Evolutionary conservation across 2,888 invertebrate genomes (phyloP).

Genomic region (Andrena fulva): DNA sequence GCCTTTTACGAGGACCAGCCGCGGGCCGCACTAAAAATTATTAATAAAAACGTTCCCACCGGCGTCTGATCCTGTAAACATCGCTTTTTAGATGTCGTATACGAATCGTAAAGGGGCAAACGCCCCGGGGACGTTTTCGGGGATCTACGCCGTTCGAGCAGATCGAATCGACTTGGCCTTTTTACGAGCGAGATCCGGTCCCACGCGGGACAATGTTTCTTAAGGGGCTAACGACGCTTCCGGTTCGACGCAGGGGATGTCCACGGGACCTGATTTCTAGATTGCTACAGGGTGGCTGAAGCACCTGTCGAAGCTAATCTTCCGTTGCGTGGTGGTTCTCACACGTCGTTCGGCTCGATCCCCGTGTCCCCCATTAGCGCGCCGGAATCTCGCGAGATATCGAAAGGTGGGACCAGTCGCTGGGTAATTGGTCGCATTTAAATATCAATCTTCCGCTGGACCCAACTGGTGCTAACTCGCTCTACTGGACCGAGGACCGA

Average conservation of each 20-base stretch:
- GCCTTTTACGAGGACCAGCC: conserved; percentile 71
- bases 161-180: conserved; percentile 63
- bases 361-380: background rate
- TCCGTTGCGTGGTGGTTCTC: too few relatives aligned
- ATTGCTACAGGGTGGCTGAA: too few relatives aligned
- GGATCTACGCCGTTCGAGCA: conserved; percentile 51
- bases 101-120: conserved; percentile 75
- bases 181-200: conserved; percentile 59
- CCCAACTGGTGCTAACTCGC: conserved; percentile 17
- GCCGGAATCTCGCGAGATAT: conserved; percentile 33
- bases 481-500: conserved; percentile 35
- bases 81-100: conserved; percentile 72
- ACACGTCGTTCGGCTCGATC: too few relatives aligned
- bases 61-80: conserved; percentile 74
- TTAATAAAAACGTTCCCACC: conserved; percentile 77
- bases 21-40: conserved; percentile 70
- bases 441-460: conserved; percentile 73
- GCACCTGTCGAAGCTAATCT: too few relatives aligned
- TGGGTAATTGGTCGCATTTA: conserved; percentile 68
- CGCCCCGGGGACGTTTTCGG: conserved; percentile 6
- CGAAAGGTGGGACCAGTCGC: conserved; percentile 25
- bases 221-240: background rate
- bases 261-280: too few relatives aligned
- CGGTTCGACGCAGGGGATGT: background rate
- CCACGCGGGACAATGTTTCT: conserved; percentile 33